Percentiles rank a stretch among this genome's conserved stretches.
Conservation (phyloP, 2,797 vertebrate species). For the Rhadinocentrus ornatus region DNA sequence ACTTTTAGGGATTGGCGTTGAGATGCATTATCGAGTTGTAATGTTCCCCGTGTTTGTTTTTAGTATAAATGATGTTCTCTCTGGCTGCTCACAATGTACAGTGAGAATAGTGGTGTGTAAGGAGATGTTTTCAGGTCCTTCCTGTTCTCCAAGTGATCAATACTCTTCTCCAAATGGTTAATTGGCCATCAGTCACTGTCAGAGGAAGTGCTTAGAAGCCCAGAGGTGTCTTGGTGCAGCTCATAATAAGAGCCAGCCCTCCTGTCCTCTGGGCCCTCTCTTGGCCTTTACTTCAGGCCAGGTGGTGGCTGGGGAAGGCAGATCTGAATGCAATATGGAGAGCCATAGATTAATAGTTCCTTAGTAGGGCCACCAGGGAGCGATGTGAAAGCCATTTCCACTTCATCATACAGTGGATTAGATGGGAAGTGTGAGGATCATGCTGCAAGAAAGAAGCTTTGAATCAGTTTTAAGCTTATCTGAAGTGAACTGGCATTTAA, state of each 20-base stretch:
- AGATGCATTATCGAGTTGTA: conserved; percentile 3
- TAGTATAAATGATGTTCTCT: conserved; percentile 41
- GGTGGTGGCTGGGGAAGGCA: conserved; percentile 70
- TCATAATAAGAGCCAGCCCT: conserved; percentile 79
- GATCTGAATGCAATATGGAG: conserved; percentile 82
- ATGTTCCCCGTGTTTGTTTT: conserved; percentile 34
- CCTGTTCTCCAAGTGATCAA: conserved; percentile 78
- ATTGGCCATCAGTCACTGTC: conserved; percentile 87
- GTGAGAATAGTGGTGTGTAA: conserved; percentile 59
- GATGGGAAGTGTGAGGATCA: conserved; percentile 48
- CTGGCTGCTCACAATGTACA: conserved; percentile 52
- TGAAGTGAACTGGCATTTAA: conserved; percentile 20
- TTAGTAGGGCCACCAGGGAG: conserved; percentile 81
- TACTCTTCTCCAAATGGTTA: conserved; percentile 81
- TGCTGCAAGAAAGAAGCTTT: conserved; percentile 33
- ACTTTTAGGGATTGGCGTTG: conserved; percentile 1
- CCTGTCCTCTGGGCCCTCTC: conserved; percentile 77
- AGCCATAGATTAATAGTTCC: conserved; percentile 80
- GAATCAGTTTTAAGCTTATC: conserved; percentile 57
- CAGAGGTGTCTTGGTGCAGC: conserved; percentile 79
- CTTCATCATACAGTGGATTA: conserved; percentile 70
- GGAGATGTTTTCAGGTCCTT: conserved; percentile 70
- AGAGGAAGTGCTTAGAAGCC: conserved; percentile 78
- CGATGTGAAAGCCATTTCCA: conserved; percentile 75
- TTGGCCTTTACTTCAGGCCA: conserved; percentile 77